Conservation (phyloP, 2,113 vertebrate species). For the Probosciger aterrimus region DNA sequence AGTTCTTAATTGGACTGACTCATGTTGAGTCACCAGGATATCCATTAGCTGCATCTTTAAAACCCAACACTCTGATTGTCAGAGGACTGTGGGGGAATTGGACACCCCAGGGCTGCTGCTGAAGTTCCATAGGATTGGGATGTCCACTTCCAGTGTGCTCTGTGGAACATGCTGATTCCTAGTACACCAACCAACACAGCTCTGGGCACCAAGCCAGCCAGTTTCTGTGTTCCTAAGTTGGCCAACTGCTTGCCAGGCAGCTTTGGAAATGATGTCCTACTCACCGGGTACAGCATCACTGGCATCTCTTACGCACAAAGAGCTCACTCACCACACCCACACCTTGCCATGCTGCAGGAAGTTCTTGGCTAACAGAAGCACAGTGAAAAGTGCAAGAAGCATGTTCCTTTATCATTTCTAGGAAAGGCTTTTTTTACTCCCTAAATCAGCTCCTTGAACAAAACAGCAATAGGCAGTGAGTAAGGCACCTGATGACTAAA, state of each 20-base stretch:
- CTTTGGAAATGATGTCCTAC: not conserved
- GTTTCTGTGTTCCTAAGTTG: not conserved
- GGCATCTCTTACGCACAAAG: slow-evolving; percentile 65
- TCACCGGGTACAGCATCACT: slow-evolving; percentile 42
- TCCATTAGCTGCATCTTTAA: slow-evolving; percentile 23
- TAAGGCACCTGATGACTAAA: slow-evolving; percentile 55
- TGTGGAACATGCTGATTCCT: not conserved
- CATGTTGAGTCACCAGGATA: slow-evolving; percentile 38
- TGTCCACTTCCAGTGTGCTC: not conserved
- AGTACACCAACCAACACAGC: not conserved
- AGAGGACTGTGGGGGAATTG: not conserved
- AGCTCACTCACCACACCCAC: slow-evolving; percentile 63
- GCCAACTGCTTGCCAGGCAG: slow-evolving; percentile 20
- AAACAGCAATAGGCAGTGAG: slow-evolving; percentile 32
- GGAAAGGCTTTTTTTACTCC: slow-evolving; percentile 6
- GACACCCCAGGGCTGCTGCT: not conserved
- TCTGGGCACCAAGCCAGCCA: not conserved
- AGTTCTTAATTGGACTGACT: slow-evolving; percentile 58
- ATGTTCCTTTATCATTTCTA: slow-evolving; percentile 12
- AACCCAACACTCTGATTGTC: not conserved
- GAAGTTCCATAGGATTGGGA: not conserved
- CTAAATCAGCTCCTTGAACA: not conserved
- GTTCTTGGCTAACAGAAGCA: slow-evolving; percentile 31
- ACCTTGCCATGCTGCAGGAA: slow-evolving; percentile 38
- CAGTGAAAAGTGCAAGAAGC: slow-evolving; percentile 19